These are phyloP conservation scores for Argopecten irradians DNA, from an alignment of 1,140 invertebrate species.

Conservation along the genomic window DNA sequence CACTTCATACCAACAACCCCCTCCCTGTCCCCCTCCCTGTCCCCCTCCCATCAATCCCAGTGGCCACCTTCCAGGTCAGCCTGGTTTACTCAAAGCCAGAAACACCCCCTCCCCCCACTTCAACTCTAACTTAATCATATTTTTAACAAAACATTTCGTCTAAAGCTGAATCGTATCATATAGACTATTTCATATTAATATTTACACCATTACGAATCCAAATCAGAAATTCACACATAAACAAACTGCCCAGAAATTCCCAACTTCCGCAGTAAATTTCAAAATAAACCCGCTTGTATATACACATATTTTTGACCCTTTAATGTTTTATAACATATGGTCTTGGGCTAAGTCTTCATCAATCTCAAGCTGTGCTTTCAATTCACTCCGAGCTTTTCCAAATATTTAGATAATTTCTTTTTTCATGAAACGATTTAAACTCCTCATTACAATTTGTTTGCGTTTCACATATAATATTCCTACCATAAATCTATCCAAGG, in stretches of 20 bases:
- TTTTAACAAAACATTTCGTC: slow-evolving; percentile 3
- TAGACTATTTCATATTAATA: slow-evolving; percentile 4
- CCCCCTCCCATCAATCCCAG: not conserved
- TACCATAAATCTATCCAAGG: not conserved
- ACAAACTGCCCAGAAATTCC: slow-evolving; percentile 44
- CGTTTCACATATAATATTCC: not conserved
- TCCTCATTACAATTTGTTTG: not conserved
- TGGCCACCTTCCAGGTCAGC: slow-evolving; percentile 3
- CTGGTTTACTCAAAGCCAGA: not conserved
- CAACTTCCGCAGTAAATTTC: slow-evolving; percentile 43
- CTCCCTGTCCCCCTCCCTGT: too few relatives aligned
- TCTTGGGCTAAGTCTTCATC: not conserved
- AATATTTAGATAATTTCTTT: slow-evolving; percentile 19
- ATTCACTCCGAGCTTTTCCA: slow-evolving; percentile 9
- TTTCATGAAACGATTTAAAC: not conserved
- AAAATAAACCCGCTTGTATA: slow-evolving; percentile 28
- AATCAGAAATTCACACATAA: slow-evolving; percentile 47
- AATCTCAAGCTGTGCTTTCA: not conserved
- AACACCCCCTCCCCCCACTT: not conserved
- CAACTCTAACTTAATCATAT: not conserved
- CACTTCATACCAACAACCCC: not conserved
- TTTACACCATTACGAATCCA: slow-evolving; percentile 36
- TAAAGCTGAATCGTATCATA: not conserved
- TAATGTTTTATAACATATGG: slow-evolving; percentile 19
- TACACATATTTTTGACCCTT: slow-evolving; percentile 22